phyloP scores from a whole-genome alignment of 2,113 vertebrate genomes.

The Kryptolebias marmoratus region DNA sequence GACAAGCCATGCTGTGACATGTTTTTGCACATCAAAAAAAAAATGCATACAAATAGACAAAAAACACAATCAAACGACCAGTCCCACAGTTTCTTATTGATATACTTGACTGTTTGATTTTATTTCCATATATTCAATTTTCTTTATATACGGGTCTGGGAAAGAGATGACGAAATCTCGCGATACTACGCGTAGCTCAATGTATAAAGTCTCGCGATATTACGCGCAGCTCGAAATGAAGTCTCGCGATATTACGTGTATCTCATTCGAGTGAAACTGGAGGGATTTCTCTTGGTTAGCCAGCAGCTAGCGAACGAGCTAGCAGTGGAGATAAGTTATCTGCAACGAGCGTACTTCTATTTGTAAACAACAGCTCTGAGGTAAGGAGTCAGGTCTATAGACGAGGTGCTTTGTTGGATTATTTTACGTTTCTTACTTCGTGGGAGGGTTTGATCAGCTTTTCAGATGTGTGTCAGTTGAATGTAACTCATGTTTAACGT shows the following conservation, averaged over 20 bases:
- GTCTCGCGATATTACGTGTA: slow-evolving; percentile 34
- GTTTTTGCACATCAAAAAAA: too few relatives aligned
- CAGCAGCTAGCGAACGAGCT: slow-evolving; percentile 34
- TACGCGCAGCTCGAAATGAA: too few relatives aligned
- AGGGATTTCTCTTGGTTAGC: slow-evolving; percentile 37
- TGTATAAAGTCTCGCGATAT: slow-evolving; percentile 30
- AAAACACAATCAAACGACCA: neutral
- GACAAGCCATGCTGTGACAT: slow-evolving; percentile 29
- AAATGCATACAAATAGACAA: neutral
- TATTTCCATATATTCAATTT: neutral
- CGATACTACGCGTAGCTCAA: slow-evolving; percentile 6
- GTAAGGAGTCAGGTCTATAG: neutral
- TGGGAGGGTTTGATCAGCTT: neutral
- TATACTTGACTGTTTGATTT: too few relatives aligned
- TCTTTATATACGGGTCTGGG: too few relatives aligned
- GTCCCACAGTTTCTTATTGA: neutral
- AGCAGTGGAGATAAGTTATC: slow-evolving; percentile 19
- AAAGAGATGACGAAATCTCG: slow-evolving; percentile 8
- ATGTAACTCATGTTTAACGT: neutral
- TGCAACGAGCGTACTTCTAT: neutral
- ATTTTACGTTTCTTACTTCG: neutral
- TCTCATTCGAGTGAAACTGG: slow-evolving; percentile 51
- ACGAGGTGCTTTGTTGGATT: fast-evolving
- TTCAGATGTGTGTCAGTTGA: neutral
- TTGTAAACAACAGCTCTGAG: slow-evolving; percentile 16